Evolutionary conservation across 1,140 invertebrate species (phyloP), one percentile per base, ranked within the genome.

Genomic region (Eulimnadia texana): DNA sequence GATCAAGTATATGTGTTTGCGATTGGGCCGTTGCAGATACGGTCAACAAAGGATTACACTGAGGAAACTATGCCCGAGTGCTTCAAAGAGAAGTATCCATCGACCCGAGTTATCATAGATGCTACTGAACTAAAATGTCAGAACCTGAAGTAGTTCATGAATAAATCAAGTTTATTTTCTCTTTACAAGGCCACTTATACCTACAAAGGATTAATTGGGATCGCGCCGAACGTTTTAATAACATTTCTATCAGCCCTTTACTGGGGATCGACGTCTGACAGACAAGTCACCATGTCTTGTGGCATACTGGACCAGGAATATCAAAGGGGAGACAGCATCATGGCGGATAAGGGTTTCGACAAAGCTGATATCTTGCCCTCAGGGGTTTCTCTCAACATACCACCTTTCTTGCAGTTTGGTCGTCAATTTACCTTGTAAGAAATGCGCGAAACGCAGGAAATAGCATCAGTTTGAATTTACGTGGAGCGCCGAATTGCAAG

Each of bases 301-400:
- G 54, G 54, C 20, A 57, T 57, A 19, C n/a, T 57, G 51, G 25
- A 53, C 25, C 51, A 57, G 25, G 54, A 23, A 29, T 57, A 57
- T 25, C 24, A 57, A 2, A 24, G 25, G n/a, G 54, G 54, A 28
- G 54, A 57, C 54, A 28, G 24, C 24, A 57, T 57, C 54, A 28
- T 57, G 54, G 54, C 27, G 1, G 54, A 57, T 28, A 57, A 57
- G 54, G 54, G 54, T 9, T 57, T 57, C 54, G 25, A 57, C n/a
- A 57, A 23, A 6, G 54, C 20, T 23, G 25, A 57, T n/a, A n/a
- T 25, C 24, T 22, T 57, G 54, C 54, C 54, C 25, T 10, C 20
- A 19, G 54, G 54, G n/a, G 20, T 57, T 20, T 28, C 24, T 27
- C 55, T 47, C 10, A 57, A 57, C 54, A 29, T 29, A 1, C 55